These are phyloP conservation scores for Falco rusticolus DNA, from an alignment of 2,797 vertebrate species.

Conservation along the genomic window DNA sequence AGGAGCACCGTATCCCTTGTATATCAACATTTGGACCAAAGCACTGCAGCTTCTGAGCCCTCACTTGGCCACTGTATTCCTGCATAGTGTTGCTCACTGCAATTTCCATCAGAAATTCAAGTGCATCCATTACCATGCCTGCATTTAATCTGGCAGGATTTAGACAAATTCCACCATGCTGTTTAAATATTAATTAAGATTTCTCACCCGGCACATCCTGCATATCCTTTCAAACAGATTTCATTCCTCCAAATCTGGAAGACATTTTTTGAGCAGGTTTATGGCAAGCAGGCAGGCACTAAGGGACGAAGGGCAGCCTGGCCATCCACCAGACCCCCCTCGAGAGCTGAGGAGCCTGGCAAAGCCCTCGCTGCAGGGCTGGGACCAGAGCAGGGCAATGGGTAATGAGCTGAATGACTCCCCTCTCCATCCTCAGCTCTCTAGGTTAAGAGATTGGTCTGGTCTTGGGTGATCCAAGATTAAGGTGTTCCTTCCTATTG, in stretches of 20 bases:
- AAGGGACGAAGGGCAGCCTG: background rate
- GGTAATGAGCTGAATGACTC: background rate
- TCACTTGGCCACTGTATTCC: background rate
- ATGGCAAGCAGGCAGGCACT: background rate
- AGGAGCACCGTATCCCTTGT: rapidly evolving
- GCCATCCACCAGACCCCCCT: too few species aligned
- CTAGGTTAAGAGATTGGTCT: background rate
- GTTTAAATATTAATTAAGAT: background rate
- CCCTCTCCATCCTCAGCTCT: background rate
- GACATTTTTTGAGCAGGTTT: background rate
- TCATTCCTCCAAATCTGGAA: background rate
- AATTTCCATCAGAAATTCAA: background rate
- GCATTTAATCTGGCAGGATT: conserved; percentile 7
- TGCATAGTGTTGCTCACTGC: background rate
- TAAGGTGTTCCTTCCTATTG: background rate
- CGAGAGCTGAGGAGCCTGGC: rapidly evolving
- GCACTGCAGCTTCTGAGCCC: rapidly evolving
- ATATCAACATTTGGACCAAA: background rate
- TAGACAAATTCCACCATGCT: background rate
- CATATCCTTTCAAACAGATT: background rate
- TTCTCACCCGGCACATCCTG: background rate
- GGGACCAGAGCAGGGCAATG: background rate
- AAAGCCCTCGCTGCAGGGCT: rapidly evolving
- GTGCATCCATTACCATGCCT: background rate
- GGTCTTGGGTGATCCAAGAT: background rate